A percentile compares a stretch with the other conserved stretches of the same genome.
Conservation (phyloP, 2,888 invertebrate genomes). For the Hydroisotoma schaefferi region DNA sequence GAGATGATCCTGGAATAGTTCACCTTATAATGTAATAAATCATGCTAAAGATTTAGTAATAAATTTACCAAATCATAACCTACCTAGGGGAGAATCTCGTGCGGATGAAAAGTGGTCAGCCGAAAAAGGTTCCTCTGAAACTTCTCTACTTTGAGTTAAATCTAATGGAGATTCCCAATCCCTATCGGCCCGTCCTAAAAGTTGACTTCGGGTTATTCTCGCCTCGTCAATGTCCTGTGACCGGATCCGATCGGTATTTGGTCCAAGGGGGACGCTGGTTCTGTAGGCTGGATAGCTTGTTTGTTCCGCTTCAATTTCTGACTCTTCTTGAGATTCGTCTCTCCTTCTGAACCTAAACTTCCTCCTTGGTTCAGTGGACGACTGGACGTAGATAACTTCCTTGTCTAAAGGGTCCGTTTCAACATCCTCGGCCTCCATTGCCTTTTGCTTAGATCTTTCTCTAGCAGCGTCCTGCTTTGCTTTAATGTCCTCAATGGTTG, state of each 20-base stretch:
- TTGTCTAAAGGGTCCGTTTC: conserved; percentile 35
- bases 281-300: conserved; percentile 47
- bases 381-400: conserved; percentile 49
- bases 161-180: conserved; percentile 48
- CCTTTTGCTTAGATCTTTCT: conserved; percentile 14
- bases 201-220: conserved; percentile 25
- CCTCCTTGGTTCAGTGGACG: conserved; percentile 16
- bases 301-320: conserved; percentile 52
- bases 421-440: conserved; percentile 18
- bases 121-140: conserved; percentile 44
- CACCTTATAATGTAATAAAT: too few relatives aligned
- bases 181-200: conserved; percentile 44
- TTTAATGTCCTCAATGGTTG: conserved; percentile 40
- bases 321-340: conserved; percentile 38
- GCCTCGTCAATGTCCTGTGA: conserved; percentile 12
- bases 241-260: not conserved
- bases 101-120: conserved; percentile 33
- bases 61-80: too few relatives aligned
- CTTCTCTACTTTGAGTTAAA: conserved; percentile 37
- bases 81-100: conserved; percentile 40
- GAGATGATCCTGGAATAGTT: conserved; percentile 41
- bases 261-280: conserved; percentile 15
- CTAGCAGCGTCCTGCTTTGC: conserved; percentile 36
- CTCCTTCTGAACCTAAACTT: conserved; percentile 33
- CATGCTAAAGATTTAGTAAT: too few relatives aligned